Evolutionary conservation across 2,888 invertebrate species (phyloP), one percentile per base, ranked within the genome.

Genomic region (Stenoptilia bipunctidactyla): DNA sequence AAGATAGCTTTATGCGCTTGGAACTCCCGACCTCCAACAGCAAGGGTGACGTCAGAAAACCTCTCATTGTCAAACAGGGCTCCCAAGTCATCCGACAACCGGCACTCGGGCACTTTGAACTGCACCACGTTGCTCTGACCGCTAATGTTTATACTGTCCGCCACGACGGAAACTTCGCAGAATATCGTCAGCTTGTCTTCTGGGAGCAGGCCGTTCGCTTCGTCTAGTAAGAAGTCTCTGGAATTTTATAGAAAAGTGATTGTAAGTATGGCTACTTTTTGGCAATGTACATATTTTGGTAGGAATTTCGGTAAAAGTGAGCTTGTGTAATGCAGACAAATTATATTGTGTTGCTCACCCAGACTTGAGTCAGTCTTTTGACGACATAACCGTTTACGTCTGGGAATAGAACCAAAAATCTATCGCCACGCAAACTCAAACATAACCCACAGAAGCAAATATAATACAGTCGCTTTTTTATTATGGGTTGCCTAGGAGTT

Each of bases 101-200:
- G 93, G 87, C 91, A 99, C 85, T 95, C 95, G 54, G 95, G 95
- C 64, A 94, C 94, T 89, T 97, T 97, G 79, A 98, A 98, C 79
- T 97, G 97, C 59, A 97, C 93, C 65, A 97, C 95, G 79, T 96
- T 98, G 65, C 96, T 96, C 86, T 99, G 98, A 51, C 98, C 98
- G 58, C 97, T 97, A 65, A 98, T 96, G 87, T 99, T 99, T 62
- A 98, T 97, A 82, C 98, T 97, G 84, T 99, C 98, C 44, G 98
- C 98, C 38, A 99, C 98, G 35, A 99, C 98, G 42, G 85, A 85
- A 77, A 92, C 97, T 88, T 98, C 98, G 86, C 98, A 98, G 87
- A 97, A 98, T 87, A 99, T 97, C 71, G 98, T 98, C 73, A 99
- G 88, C 85, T 98, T 97, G 77, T 99, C 99, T 75, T 99, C 98